Evolutionary conservation across 2,797 vertebrate genomes (phyloP).

Genomic region (Microctenopoma lineatum): DNA sequence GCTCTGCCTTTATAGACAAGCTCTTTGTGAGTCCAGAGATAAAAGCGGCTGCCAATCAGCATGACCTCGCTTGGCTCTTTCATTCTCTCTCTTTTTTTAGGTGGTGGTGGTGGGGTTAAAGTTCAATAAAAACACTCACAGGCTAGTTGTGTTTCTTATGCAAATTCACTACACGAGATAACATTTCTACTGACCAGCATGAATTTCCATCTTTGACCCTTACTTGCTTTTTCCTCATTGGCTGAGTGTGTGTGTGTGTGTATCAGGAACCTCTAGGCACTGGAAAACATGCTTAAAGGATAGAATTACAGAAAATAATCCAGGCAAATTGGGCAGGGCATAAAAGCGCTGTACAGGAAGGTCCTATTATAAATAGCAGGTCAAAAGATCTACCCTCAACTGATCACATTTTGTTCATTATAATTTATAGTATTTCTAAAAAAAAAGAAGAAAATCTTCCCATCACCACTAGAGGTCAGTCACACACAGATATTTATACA

Average conservation of each 20-base stretch:
- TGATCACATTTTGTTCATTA: background rate
- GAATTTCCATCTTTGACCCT: constrained; percentile 30
- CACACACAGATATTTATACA: constrained; percentile 28
- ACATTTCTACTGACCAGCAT: constrained; percentile 29
- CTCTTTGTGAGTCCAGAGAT: constrained; percentile 45
- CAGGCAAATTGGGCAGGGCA: background rate
- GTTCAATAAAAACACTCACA: constrained; percentile 23
- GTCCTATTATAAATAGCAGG: background rate
- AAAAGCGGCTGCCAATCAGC: constrained; percentile 47
- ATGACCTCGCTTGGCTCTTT: background rate
- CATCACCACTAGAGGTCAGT: constrained; percentile 72
- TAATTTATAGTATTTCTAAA: background rate
- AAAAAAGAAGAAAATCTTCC: background rate
- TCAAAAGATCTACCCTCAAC: background rate
- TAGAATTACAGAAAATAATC: constrained; percentile 31
- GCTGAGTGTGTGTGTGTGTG: constrained; percentile 12
- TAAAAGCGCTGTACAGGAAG: background rate
- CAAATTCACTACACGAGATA: constrained; percentile 44
- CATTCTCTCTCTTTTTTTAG: background rate
- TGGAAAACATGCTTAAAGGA: constrained; percentile 21
- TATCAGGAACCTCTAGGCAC: background rate
- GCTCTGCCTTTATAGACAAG: constrained; percentile 24
- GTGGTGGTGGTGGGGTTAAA: background rate
- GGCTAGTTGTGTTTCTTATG: constrained; percentile 36
- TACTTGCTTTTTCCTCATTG: background rate